These are phyloP conservation scores for Halcyon malimbica DNA, from an alignment of 2,113 vertebrate species.

Conservation along the genomic window DNA sequence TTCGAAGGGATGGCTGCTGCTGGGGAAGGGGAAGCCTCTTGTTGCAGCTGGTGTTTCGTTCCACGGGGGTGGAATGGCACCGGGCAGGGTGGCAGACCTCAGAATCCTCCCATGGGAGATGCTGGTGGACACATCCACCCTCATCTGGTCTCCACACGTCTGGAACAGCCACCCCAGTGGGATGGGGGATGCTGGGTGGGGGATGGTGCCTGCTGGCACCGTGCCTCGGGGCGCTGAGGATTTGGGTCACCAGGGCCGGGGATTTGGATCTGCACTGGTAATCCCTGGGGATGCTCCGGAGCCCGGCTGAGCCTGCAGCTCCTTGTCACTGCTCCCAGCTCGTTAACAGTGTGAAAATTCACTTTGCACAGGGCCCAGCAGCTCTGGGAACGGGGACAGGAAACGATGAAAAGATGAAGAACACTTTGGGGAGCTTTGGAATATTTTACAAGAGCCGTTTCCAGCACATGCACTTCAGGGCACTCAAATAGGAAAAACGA, in stretches of 20 bases:
- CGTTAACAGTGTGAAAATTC: not conserved
- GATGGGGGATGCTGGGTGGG: rapidly evolving
- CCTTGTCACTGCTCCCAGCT: not conserved
- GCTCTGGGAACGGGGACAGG: rapidly evolving
- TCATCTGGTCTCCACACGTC: rapidly evolving
- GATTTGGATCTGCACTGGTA: constrained; percentile 12
- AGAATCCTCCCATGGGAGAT: rapidly evolving
- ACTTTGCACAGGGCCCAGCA: not conserved
- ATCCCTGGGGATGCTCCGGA: not conserved
- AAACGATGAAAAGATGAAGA: not conserved
- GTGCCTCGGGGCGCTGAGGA: not conserved
- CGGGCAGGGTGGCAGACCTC: rapidly evolving
- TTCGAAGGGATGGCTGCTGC: not conserved
- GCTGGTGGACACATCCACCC: not conserved
- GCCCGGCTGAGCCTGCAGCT: not conserved
- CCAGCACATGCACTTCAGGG: not conserved
- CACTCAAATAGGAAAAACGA: not conserved
- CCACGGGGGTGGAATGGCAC: not conserved
- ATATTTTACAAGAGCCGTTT: not conserved
- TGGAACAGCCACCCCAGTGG: rapidly evolving
- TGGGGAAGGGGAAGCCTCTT: not conserved
- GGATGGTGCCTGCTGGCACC: not conserved
- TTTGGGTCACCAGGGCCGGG: not conserved
- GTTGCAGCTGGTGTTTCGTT: not conserved
- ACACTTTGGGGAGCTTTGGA: not conserved